Conservation (phyloP, 2,113 vertebrate species). For the Embiotoca jacksoni region DNA sequence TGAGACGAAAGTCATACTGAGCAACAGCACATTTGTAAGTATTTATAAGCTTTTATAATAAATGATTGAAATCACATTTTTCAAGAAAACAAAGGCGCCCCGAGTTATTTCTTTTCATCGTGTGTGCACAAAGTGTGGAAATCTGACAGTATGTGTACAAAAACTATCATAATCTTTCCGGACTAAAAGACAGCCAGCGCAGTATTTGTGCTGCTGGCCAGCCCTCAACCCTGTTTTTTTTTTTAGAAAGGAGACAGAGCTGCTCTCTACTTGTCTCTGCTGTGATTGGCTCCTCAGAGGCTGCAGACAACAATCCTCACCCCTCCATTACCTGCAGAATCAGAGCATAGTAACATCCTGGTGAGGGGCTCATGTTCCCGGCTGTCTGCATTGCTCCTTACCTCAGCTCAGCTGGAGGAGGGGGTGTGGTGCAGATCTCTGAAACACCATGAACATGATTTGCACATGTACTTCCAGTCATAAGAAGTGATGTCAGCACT, state of each 20-base stretch:
- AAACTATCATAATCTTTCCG: too few species aligned
- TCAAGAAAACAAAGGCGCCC: too few species aligned
- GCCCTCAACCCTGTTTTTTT: neutral
- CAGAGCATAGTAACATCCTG: slow-evolving; percentile 13
- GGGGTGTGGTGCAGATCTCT: too few species aligned
- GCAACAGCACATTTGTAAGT: slow-evolving; percentile 94
- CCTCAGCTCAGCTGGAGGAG: neutral
- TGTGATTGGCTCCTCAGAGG: slow-evolving; percentile 32
- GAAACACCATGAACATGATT: too few species aligned
- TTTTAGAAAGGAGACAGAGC: too few species aligned
- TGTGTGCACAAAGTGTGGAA: neutral
- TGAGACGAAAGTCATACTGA: slow-evolving; percentile 89
- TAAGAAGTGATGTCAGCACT: neutral
- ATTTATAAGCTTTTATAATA: neutral
- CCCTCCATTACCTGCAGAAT: slow-evolving; percentile 31
- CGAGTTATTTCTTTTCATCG: too few species aligned
- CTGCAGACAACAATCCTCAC: slow-evolving; percentile 27
- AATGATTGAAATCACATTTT: too few species aligned
- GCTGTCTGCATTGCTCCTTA: neutral
- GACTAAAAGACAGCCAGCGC: neutral
- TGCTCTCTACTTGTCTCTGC: too few species aligned
- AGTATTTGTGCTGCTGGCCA: neutral
- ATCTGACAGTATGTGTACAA: too few species aligned
- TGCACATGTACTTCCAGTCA: neutral
- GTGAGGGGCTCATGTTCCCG: neutral